Percentiles rank a stretch among this genome's conserved stretches.
These are phyloP conservation scores for Peromyscus nudipes DNA, from an alignment of 2,797 vertebrate genomes.

Conservation along the genomic window DNA sequence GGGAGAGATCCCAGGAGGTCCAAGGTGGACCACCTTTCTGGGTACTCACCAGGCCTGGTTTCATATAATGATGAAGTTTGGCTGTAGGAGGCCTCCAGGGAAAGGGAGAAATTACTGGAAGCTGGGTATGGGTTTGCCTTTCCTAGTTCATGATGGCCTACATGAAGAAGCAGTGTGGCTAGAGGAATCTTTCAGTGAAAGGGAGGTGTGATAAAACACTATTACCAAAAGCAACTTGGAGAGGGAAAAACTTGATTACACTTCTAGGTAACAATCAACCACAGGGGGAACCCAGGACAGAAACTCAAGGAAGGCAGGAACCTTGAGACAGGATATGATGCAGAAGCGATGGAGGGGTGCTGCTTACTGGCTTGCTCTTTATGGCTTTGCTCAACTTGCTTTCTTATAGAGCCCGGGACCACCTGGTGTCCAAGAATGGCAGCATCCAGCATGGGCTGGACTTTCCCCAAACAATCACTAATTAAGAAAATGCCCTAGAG, in stretches of 20 bases:
- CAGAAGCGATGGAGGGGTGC: not conserved
- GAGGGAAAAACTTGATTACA: not conserved
- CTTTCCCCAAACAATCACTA: not conserved
- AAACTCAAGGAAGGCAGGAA: not conserved
- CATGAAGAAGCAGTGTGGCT: not conserved
- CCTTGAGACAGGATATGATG: not conserved
- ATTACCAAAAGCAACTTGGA: not conserved
- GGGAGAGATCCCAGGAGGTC: not conserved
- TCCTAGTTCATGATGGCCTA: not conserved
- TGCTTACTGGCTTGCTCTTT: not conserved
- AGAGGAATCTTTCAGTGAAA: not conserved
- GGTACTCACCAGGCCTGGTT: not conserved
- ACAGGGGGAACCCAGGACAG: not conserved
- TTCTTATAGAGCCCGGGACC: not conserved
- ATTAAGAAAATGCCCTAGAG: not conserved
- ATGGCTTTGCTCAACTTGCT: not conserved
- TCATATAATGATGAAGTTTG: not conserved
- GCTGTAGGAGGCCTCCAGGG: not conserved
- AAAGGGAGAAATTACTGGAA: not conserved
- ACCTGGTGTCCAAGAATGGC: not conserved
- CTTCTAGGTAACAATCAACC: not conserved
- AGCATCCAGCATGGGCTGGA: not conserved
- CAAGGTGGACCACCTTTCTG: not conserved
- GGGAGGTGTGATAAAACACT: not conserved
- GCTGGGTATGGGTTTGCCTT: not conserved